These are phyloP conservation scores for Cryptotis parvus DNA, from an alignment of 2,113 vertebrate species.

Conservation along the genomic window DNA sequence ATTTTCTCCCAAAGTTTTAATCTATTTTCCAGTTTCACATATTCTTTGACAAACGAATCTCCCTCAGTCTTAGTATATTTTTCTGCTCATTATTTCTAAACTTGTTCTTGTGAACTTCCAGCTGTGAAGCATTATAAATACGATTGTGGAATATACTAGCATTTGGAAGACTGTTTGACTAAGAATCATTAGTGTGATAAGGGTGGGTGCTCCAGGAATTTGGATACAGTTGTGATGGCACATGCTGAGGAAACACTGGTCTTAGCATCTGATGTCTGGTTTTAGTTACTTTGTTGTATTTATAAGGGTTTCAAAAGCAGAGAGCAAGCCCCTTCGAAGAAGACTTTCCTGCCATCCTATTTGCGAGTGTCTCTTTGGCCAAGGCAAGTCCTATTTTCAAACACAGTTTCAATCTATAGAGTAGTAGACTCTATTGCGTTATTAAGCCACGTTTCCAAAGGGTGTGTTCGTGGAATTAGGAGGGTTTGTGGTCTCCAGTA, in stretches of 20 bases:
- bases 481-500: neutral
- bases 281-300: neutral
- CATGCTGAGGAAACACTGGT: too few species aligned
- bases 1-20: slow-evolving; percentile 50
- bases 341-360: neutral
- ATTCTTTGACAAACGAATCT: neutral
- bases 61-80: neutral
- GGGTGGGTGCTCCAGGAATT: neutral
- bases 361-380: neutral
- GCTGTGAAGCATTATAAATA: neutral
- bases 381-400: neutral
- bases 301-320: neutral
- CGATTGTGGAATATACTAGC: neutral
- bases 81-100: neutral
- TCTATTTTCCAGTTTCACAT: slow-evolving; percentile 42
- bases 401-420: neutral
- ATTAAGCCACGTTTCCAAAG: too few species aligned
- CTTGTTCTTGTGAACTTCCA: neutral
- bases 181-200: neutral
- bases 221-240: too few species aligned
- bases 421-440: neutral
- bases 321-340: neutral
- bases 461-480: neutral
- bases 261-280: too few species aligned
- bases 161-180: neutral